Base-by-base conservation (phyloP, 1,140 invertebrate genomes). In the Condylostylus longicornis region DNA sequence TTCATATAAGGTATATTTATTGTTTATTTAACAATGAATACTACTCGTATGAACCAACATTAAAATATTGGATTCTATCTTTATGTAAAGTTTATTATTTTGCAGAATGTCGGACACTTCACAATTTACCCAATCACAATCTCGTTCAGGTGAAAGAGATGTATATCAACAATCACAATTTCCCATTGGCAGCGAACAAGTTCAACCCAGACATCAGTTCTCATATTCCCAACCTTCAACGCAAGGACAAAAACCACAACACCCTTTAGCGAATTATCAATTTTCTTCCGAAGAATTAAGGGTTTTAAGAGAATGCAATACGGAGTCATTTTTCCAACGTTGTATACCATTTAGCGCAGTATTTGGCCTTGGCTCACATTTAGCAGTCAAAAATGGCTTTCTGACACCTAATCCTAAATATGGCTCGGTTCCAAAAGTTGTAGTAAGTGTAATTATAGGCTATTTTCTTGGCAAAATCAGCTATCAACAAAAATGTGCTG, bases 391-490 rank as follows among this genome's bases (percentile, higher is more conserved):
- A 53, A 57, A 64, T 47, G 77, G 67, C 43, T 56, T 44, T 28
- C 29, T 59, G 12, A 42, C 41, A 12, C 58, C 65, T 7, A 70
- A 67, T 55, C 49, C 66, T 8, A 64, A 65, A 31, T 80, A 70
- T 53, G 79, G 79, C 1, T 61, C 76, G 2, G 59, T 65, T 23
- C 77, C 77, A 5, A 81, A 80, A 61, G 68, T 78, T 13, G 53
- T 69, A 2, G 51, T 71, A 30, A 73, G 72, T 13, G 70, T 70
- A 15, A 53, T 77, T 7, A 30, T 77, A n/a, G 79, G 79, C 6
- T 83, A 81, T 59, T 72, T 83, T 47, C 29, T 79, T 2, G 80
- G 80, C 4, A 82, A 82, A 61, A 61, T 82, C 27, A 82, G 79
- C 2, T 84, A 83, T 46, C 76, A 79, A 53, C 52, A 61, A 27